Conservation (phyloP, 2,113 vertebrate genomes). For the Paraplagusia blochii region DNA sequence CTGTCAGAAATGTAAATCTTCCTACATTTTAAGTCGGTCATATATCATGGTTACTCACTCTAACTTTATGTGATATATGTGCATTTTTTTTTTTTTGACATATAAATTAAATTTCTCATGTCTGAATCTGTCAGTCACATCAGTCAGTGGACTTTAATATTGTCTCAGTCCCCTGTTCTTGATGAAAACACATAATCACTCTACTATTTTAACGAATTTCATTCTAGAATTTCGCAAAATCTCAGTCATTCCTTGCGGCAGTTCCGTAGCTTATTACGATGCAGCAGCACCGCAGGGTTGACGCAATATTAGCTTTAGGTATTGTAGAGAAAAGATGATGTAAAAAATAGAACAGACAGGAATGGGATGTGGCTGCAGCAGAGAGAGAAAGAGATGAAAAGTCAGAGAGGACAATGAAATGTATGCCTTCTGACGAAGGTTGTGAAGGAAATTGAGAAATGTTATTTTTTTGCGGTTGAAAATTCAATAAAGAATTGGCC, state of each 20-base stretch:
- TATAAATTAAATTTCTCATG: not conserved
- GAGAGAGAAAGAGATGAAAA: not conserved
- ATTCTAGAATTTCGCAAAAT: too few relatives aligned
- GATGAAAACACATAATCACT: too few relatives aligned
- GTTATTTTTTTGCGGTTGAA: too few relatives aligned
- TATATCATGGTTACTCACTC: not conserved
- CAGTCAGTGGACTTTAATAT: too few relatives aligned
- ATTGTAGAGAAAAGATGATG: not conserved
- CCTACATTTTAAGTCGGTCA: too few relatives aligned
- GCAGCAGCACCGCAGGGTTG: not conserved
- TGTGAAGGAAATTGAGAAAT: not conserved
- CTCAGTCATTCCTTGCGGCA: too few relatives aligned
- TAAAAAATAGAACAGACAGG: not conserved
- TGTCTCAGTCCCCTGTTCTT: too few relatives aligned
- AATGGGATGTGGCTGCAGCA: not conserved
- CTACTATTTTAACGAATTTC: too few relatives aligned
- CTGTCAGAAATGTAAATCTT: too few relatives aligned
- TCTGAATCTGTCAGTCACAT: not conserved
- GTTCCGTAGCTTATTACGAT: too few relatives aligned
- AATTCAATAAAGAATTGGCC: too few relatives aligned
- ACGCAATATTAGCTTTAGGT: not conserved
- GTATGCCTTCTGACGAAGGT: not conserved
- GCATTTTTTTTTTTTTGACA: not conserved
- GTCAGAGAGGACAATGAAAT: not conserved
- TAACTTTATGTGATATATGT: not conserved